A percentile compares a stretch with the other conserved stretches of the same genome.
phyloP scores from a whole-genome alignment of 2,888 invertebrate genomes.

The Galerucella nymphaeae region DNA sequence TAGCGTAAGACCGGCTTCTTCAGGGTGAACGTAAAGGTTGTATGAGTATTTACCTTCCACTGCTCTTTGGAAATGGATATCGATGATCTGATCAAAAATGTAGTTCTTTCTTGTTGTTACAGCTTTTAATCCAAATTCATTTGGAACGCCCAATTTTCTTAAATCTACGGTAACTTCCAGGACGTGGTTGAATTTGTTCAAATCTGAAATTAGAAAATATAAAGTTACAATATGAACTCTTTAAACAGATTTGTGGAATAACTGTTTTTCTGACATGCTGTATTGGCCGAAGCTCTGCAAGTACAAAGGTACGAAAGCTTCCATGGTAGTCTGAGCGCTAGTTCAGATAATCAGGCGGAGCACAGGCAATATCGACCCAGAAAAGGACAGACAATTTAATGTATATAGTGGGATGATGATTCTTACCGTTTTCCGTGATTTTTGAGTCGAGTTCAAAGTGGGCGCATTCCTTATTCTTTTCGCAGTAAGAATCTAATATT shows the following conservation, averaged over 20 bases:
- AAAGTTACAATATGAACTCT: not conserved
- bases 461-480: slow-evolving; percentile 82
- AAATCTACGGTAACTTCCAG: slow-evolving; percentile 76
- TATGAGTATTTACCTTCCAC: slow-evolving; percentile 79
- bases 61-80: slow-evolving; percentile 77
- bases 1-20: slow-evolving; percentile 72
- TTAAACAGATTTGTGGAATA: no score
- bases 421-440: slow-evolving; percentile 62
- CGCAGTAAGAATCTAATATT: slow-evolving; percentile 78
- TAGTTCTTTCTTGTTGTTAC: slow-evolving; percentile 72
- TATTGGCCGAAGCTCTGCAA: no score
- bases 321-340: no score
- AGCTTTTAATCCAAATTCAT: slow-evolving; percentile 79
- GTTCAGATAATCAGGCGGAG: no score
- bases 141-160: slow-evolving; percentile 78
- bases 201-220: slow-evolving; percentile 60
- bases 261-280: no score
- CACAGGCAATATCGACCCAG: no score
- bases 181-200: slow-evolving; percentile 70
- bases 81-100: slow-evolving; percentile 74
- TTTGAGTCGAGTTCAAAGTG: slow-evolving; percentile 77
- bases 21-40: slow-evolving; percentile 73
- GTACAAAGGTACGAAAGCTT: no score
- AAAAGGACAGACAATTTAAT: not conserved
- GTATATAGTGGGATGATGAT: not conserved